phyloP scores from a whole-genome alignment of 2,888 invertebrate genomes.

The Subacronicta megacephala region DNA sequence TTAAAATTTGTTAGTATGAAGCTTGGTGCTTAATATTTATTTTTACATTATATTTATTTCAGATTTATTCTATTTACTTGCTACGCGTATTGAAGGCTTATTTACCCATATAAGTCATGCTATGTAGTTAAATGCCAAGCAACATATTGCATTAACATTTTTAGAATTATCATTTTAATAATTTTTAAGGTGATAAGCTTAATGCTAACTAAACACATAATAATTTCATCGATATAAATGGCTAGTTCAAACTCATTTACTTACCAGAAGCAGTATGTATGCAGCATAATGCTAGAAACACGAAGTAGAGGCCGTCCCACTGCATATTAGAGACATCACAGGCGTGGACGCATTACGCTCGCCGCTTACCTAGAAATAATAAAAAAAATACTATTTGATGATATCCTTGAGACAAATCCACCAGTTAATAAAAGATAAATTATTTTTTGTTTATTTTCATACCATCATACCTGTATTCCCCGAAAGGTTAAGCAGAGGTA shows the following conservation, averaged over 20 bases:
- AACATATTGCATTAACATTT: not conserved
- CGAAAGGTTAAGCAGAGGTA: no score
- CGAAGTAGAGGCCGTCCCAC: conserved; percentile 84
- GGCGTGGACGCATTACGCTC: conserved; percentile 77
- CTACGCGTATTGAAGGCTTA: conserved; percentile 5
- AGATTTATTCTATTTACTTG: conserved; percentile 7
- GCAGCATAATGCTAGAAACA: conserved; percentile 86
- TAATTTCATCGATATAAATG: conserved; percentile 2
- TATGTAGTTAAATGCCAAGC: conserved; percentile 6
- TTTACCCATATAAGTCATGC: conserved; percentile 20
- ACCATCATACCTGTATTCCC: no score
- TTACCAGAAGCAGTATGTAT: conserved; percentile 84
- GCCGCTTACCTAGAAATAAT: conserved; percentile 73
- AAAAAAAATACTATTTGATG: not conserved
- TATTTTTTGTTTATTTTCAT: no score
- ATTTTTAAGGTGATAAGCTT: conserved; percentile 38
- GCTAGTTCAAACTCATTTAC: conserved; percentile 20
- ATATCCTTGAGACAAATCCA: no score
- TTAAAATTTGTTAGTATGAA: conserved; percentile 17
- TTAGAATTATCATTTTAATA: not conserved
- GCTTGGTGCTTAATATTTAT: conserved; percentile 27
- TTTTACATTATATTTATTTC: conserved; percentile 8
- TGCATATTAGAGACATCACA: conserved; percentile 88
- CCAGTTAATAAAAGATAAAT: no score
- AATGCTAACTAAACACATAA: conserved; percentile 43